Evolutionary conservation across 53 echinoderm and acorn worm species (phyloP), one percentile per base, ranked within the genome.

Genomic region (Actinopyga echinites): DNA sequence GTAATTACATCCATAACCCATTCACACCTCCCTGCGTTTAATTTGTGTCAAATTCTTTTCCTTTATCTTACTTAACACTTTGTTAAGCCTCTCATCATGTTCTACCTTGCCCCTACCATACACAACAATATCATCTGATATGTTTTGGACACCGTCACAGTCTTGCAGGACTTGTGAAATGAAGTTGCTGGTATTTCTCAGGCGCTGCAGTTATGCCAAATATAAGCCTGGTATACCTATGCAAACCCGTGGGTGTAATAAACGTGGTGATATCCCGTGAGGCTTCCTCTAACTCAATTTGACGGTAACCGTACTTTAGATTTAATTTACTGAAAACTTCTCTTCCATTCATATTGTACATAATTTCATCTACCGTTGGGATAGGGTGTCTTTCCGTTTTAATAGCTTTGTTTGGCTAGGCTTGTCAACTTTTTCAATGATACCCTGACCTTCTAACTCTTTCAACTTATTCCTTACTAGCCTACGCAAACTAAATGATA

Each of bases 61-160:
- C 67, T 85, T 85, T n/a, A 92, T 40, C 32, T 63, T 89, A 28
- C 53, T 34, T 15, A 87, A 79, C 62, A 87, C 89, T 30, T 79
- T 79, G 6, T 31, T 53, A 66, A 89, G 84, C 45, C 89, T 89
- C 63, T 64, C 79, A 56, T 89, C 75, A 79, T 92, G 93, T 36
- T 92, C 86, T 6, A 12, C 37, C 54, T 79, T 45, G 40, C 35
- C 79, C 26, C 11, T 85, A 0, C 80, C 91, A 69, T 80, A 79
- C 11, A 79, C 87, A 8, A 91, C 84, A 84, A 91, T 92, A 36
- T 92, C 89, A 92, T 92, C 85, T 29, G 87, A 90, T 55, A 89
- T 93, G 60, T 90, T 86, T 1, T 67, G 64, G 15, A 87, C 87
- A 17, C 87, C 74, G 28, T 90, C 85, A 75, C 93, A 87, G 38